Conservation (phyloP, 2,797 vertebrate species). For the Picus viridis region DNA sequence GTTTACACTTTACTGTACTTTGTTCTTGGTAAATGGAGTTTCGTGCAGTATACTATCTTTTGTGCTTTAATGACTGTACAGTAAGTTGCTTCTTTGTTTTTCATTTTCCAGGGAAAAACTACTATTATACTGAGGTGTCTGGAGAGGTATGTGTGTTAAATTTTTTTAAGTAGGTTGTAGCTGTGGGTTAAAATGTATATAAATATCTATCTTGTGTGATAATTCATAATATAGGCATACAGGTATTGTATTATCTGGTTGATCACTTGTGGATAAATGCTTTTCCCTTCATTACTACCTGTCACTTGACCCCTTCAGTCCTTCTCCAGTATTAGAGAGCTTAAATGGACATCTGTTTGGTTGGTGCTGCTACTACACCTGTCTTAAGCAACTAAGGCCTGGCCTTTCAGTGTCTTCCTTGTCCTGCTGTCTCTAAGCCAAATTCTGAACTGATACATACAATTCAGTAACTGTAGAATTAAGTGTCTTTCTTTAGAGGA, state of each 20-base stretch:
- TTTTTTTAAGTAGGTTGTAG: neutral
- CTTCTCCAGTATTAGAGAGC: neutral
- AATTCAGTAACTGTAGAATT: neutral
- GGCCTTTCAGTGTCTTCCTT: neutral
- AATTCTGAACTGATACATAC: neutral
- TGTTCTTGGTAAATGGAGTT: conserved; percentile 52
- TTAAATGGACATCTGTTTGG: neutral
- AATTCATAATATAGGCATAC: neutral
- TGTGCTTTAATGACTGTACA: conserved; percentile 39
- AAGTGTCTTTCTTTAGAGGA: neutral
- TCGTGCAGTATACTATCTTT: conserved; percentile 38
- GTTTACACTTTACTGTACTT: conserved; percentile 62
- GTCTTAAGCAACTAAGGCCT: neutral
- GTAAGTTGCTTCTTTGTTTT: conserved; percentile 52
- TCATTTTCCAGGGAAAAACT: conserved; percentile 90
- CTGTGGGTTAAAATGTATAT: neutral
- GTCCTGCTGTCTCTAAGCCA: neutral
- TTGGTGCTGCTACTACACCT: neutral
- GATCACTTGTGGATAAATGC: neutral
- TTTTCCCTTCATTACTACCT: neutral
- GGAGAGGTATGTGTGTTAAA: conserved; percentile 85
- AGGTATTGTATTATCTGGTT: neutral
- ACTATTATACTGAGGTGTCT: conserved; percentile 92
- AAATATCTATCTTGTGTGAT: neutral
- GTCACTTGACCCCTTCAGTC: neutral